These are phyloP conservation scores for Tinea trinotella DNA, from an alignment of 2,888 invertebrate species.

Conservation along the genomic window DNA sequence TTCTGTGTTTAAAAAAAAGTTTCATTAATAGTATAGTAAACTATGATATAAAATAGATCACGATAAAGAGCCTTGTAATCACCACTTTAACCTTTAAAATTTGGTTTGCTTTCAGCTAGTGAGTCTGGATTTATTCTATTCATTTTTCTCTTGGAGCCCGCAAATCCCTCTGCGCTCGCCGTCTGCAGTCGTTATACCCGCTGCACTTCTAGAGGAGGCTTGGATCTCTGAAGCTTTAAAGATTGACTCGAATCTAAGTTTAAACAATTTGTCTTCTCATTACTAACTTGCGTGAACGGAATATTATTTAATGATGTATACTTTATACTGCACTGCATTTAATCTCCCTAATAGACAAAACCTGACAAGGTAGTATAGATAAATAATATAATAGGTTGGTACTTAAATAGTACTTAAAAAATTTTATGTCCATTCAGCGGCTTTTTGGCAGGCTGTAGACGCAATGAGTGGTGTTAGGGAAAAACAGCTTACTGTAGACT, in stretches of 20 bases:
- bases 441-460: no score
- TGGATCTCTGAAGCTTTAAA: constrained; percentile 25
- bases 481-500: no score
- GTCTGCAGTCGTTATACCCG: constrained; percentile 34
- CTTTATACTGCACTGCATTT: no score
- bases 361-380: no score
- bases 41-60: constrained; percentile 5
- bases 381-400: no score
- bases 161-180: constrained; percentile 39
- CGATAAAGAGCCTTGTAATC: constrained; percentile 7
- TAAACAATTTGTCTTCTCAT: constrained; percentile 22
- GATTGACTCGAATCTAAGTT: constrained; percentile 26
- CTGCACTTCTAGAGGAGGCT: constrained; percentile 11
- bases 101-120: constrained; percentile 30
- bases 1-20: no score
- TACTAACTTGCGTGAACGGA: constrained; percentile 14
- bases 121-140: constrained; percentile 34
- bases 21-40: no score
- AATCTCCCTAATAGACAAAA: no score
- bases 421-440: no score
- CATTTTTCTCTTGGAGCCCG: constrained; percentile 37
- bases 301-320: no score
- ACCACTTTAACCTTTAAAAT: constrained; percentile 22
- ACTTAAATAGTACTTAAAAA: no score
- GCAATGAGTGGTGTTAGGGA: no score